Evolutionary conservation across 2,797 vertebrate genomes (phyloP).

Genomic region (Australoheros facetus): DNA sequence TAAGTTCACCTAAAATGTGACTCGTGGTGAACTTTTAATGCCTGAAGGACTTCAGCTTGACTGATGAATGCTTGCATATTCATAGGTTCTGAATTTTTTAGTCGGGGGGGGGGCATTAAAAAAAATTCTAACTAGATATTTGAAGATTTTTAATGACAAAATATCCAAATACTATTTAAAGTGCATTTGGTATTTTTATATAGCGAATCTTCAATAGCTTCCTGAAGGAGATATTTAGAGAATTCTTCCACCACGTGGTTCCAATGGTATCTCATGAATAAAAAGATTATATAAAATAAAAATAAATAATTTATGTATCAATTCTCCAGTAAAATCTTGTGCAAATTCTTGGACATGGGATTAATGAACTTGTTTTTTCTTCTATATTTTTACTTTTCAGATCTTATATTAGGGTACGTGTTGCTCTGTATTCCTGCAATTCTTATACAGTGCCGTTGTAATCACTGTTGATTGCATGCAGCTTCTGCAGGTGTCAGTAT

Average conservation of each 20-base stretch:
- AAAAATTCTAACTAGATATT: background rate
- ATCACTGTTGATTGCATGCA: constrained; percentile 57
- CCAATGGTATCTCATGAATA: background rate
- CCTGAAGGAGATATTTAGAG: background rate
- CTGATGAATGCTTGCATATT: constrained; percentile 4
- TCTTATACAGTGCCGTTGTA: background rate
- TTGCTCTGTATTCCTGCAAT: background rate
- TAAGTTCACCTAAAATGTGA: constrained; percentile 1
- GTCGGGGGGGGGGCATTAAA: background rate
- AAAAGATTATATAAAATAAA: background rate
- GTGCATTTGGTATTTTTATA: background rate
- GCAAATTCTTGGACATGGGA: background rate
- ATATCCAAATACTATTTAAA: background rate
- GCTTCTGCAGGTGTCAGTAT: constrained; percentile 80
- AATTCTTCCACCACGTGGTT: background rate
- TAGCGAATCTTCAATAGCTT: background rate
- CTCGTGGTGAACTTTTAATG: background rate
- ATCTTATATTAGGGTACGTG: background rate
- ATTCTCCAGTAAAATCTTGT: background rate
- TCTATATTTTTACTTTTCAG: background rate
- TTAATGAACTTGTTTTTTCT: background rate
- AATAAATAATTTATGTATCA: background rate
- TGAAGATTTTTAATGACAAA: background rate
- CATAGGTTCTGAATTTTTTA: constrained; percentile 2
- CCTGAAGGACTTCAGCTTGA: background rate